Conservation (phyloP, 2,113 vertebrate species). For the Petroica traversi region DNA sequence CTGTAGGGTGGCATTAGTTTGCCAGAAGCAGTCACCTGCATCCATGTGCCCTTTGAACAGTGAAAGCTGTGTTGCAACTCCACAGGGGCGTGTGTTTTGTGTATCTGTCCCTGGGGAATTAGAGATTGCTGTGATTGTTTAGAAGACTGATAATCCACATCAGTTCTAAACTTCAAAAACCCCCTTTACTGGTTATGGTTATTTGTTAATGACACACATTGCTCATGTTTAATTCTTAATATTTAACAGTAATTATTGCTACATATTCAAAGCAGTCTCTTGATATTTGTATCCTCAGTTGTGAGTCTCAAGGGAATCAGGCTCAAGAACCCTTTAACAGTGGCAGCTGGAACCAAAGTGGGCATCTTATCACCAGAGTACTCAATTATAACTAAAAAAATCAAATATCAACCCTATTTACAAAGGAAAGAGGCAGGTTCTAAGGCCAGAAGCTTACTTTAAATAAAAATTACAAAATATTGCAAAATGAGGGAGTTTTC, state of each 20-base stretch:
- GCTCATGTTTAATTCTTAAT: not conserved
- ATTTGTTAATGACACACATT: not conserved
- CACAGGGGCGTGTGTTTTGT: accelerated
- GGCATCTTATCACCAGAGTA: not conserved
- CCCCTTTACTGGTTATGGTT: not conserved
- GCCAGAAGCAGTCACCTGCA: not conserved
- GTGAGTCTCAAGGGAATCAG: not conserved
- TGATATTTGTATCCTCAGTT: not conserved
- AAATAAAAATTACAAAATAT: not conserved
- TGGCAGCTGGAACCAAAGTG: not conserved
- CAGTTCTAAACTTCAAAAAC: not conserved
- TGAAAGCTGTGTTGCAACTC: not conserved
- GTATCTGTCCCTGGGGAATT: not conserved
- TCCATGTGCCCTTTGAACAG: not conserved
- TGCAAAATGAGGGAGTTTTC: not conserved
- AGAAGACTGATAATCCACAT: not conserved
- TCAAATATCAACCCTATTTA: not conserved
- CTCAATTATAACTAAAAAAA: not conserved
- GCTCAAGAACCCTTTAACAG: accelerated
- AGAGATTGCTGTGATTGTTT: not conserved
- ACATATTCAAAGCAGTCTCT: not conserved
- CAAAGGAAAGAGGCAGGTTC: not conserved
- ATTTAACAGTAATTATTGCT: not conserved
- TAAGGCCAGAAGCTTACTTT: not conserved
- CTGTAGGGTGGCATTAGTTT: not conserved